Conservation (phyloP, 2,888 invertebrate species). For the Drosophila tripunctata region DNA sequence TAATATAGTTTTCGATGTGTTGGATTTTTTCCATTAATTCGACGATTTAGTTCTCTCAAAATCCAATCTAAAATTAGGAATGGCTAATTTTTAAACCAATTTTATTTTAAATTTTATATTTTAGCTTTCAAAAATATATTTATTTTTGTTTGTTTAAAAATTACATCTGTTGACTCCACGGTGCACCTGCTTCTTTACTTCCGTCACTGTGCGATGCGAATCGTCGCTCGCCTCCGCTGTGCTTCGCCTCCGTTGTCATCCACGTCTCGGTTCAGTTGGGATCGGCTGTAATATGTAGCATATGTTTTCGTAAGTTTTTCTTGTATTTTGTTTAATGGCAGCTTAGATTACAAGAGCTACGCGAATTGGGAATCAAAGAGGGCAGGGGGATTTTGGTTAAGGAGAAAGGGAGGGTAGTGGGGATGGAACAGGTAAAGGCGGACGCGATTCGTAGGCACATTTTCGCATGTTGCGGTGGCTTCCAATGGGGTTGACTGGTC, state of each 20-base stretch:
- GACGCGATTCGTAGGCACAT: slow-evolving; percentile 39
- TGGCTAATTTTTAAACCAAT: no score
- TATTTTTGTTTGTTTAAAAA: neutral
- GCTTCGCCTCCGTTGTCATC: slow-evolving; percentile 41
- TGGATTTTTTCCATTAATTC: no score
- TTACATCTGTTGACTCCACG: slow-evolving; percentile 30
- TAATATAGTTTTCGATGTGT: no score
- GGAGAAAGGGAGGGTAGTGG: neutral
- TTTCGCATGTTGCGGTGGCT: slow-evolving; percentile 69
- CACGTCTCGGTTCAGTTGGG: slow-evolving; percentile 45
- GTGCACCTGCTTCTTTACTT: slow-evolving; percentile 63
- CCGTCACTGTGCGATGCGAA: slow-evolving; percentile 61
- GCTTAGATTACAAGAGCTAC: slow-evolving; percentile 74
- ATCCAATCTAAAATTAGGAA: no score
- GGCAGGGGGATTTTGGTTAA: no score
- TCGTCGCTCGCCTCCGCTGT: slow-evolving; percentile 22
- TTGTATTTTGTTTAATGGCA: slow-evolving; percentile 80
- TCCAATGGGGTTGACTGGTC: slow-evolving; percentile 45
- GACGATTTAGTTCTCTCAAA: no score
- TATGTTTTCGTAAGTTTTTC: slow-evolving; percentile 80
- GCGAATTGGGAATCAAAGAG: slow-evolving; percentile 31
- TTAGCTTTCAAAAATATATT: neutral
- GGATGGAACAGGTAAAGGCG: neutral
- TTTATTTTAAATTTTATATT: neutral
- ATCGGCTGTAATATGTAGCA: slow-evolving; percentile 76